Base-by-base conservation (phyloP, 2,113 vertebrate genomes). In the Mandrillus leucophaeus region DNA sequence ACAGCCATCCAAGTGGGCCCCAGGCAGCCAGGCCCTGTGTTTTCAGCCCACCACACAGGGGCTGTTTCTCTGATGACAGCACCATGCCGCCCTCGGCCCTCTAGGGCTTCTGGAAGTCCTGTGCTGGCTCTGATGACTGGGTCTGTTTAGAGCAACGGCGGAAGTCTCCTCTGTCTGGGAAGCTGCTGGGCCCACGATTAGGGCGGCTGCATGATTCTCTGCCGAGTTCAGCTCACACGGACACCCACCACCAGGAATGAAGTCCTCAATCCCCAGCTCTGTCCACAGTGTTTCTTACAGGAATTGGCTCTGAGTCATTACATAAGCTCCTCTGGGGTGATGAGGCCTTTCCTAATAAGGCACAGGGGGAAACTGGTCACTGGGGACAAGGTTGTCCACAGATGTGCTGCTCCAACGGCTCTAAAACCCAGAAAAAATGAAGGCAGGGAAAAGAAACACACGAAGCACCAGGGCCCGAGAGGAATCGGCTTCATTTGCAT, bases 401-500 rank as follows among this genome's bases (percentile, higher is more conserved):
- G 79, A 50, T 55, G 43, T 18, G 5, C 30, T 17, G 50, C 35
- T 0, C 13, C 30, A 32, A 5, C 4, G 11, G 55, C 87, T 82
- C 84, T 8, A 8, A 20, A 40, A 75, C 78, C 59, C 61, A 48
- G 61, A 14, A 3, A 43, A 50, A 43, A 18, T 8, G 35, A 66
- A 92, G 59, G 40, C 20, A 43, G 5, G 25, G 43, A 76, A 18
- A 27, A 57, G 72, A 73, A 72, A 27, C 72, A 8, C 45, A 57
- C 6, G 10, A n/a, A 57, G 32, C 43, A 55, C 57, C 38, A 73
- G 35, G 50, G 27, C 0, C 5, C 0, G 52, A 22, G 66, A 3
- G 1, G 6, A 35, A 17, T 55, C 4, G 1, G 14, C 23, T 2
- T 40, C 79, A 52, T 40, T 0, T 38, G 35, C 0, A 7, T 18